Evolutionary conservation across 2,888 invertebrate genomes (phyloP).

Genomic region (Marasmarcha lunaedactyla): DNA sequence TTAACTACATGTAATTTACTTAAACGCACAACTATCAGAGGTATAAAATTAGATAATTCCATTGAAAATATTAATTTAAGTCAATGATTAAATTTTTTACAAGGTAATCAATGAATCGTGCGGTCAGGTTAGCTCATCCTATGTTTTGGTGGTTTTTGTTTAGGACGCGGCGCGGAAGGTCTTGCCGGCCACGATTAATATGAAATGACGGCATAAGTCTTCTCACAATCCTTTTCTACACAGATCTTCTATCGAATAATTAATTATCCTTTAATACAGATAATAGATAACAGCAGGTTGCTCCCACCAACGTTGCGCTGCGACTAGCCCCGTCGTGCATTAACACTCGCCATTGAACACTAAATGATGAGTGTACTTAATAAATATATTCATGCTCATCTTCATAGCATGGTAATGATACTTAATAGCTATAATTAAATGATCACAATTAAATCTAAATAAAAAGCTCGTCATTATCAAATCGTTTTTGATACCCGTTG

Average conservation of each 20-base stretch:
- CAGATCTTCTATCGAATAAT: slow-evolving; percentile 6
- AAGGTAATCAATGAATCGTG: slow-evolving; percentile 64
- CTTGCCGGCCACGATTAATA: slow-evolving; percentile 52
- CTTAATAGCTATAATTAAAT: no score
- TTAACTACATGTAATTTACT: no score
- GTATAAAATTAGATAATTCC: slow-evolving; percentile 37
- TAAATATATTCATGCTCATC: no score
- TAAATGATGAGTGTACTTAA: no score
- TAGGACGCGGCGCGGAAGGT: slow-evolving; percentile 46
- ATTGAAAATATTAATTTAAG: slow-evolving; percentile 48
- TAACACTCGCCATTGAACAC: no score
- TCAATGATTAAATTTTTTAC: slow-evolving; percentile 61
- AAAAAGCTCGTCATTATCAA: no score
- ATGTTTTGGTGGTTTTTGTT: slow-evolving; percentile 66
- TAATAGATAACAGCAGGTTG: background rate
- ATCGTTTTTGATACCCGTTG: no score
- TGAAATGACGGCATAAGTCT: slow-evolving; percentile 52
- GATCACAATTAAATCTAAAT: no score
- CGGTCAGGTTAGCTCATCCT: slow-evolving; percentile 64
- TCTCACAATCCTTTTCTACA: slow-evolving; percentile 12
- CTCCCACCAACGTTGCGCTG: no score
- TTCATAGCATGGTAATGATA: no score
- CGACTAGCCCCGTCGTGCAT: no score
- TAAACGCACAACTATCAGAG: no score
- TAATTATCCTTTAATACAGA: slow-evolving; percentile 1